Evolutionary conservation across 2,888 invertebrate species (phyloP).

Genomic region (Leptinotarsa juncta): DNA sequence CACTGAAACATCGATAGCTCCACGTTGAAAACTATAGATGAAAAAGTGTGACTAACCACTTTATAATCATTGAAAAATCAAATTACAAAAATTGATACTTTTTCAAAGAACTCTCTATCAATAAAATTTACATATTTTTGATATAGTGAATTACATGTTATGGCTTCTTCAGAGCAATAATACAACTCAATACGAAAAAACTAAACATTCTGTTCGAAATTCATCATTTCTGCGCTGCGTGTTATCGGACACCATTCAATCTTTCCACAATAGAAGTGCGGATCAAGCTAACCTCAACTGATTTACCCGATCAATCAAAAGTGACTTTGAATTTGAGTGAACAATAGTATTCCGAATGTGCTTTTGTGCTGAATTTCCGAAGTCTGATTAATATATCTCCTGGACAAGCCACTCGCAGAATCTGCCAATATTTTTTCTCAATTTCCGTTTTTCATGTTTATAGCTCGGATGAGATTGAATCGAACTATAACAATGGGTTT

Average conservation of each 20-base stretch:
- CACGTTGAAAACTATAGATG: no score
- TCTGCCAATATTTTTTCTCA: slow-evolving; percentile 23
- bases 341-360: slow-evolving; percentile 38
- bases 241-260: slow-evolving; percentile 20
- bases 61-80: no score
- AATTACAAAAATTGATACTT: no score
- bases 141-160: no score
- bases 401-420: slow-evolving; percentile 25
- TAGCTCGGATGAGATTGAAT: slow-evolving; percentile 5
- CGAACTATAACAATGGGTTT: slow-evolving; percentile 21
- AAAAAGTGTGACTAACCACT: no score
- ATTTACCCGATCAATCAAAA: slow-evolving; percentile 26
- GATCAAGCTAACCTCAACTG: slow-evolving; percentile 28
- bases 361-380: slow-evolving; percentile 35
- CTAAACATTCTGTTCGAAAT: background rate
- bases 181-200: background rate
- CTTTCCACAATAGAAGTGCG: slow-evolving; percentile 20
- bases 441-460: slow-evolving; percentile 23
- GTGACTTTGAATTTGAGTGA: slow-evolving; percentile 27
- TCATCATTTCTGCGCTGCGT: background rate
- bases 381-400: slow-evolving; percentile 9
- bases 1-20: no score
- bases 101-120: no score
- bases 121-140: no score
- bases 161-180: no score